These are phyloP conservation scores for Dolichotis patagonum DNA, from an alignment of 2,113 vertebrate species.

Conservation along the genomic window DNA sequence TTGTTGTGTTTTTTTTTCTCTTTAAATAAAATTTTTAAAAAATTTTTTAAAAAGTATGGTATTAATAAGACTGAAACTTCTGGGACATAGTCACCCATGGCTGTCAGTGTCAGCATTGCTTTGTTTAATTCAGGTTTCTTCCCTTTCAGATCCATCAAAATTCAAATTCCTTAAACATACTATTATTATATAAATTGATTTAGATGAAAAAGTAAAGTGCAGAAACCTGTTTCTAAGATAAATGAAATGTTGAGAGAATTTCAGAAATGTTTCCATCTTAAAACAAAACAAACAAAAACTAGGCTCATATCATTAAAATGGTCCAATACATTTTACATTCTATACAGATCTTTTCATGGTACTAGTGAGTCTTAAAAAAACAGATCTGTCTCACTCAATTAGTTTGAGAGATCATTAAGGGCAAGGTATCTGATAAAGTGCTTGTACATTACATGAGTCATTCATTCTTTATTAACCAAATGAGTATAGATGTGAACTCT, in stretches of 20 bases:
- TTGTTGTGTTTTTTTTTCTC: no score
- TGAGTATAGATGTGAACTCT: constrained; percentile 35
- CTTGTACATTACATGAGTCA: constrained; percentile 24
- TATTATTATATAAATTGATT: background rate
- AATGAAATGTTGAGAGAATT: background rate
- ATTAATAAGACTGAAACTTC: background rate
- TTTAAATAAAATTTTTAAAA: no score
- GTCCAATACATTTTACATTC: background rate
- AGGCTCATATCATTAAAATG: background rate
- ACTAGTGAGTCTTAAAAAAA: background rate
- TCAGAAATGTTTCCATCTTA: background rate
- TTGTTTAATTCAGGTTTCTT: background rate
- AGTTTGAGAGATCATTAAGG: constrained; percentile 37
- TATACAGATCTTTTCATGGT: background rate
- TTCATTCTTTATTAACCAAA: constrained; percentile 64
- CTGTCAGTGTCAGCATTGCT: background rate
- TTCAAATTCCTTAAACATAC: background rate
- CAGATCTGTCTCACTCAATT: constrained; percentile 36
- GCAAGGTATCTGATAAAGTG: background rate
- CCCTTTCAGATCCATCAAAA: background rate
- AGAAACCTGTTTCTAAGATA: background rate
- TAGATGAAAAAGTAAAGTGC: background rate
- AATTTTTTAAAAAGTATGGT: no score
- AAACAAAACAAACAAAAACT: background rate
- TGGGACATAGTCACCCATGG: background rate